Evolutionary conservation across 2,888 invertebrate genomes (phyloP), one percentile per base, ranked within the genome.

Genomic region (Mactromeris polynyma): DNA sequence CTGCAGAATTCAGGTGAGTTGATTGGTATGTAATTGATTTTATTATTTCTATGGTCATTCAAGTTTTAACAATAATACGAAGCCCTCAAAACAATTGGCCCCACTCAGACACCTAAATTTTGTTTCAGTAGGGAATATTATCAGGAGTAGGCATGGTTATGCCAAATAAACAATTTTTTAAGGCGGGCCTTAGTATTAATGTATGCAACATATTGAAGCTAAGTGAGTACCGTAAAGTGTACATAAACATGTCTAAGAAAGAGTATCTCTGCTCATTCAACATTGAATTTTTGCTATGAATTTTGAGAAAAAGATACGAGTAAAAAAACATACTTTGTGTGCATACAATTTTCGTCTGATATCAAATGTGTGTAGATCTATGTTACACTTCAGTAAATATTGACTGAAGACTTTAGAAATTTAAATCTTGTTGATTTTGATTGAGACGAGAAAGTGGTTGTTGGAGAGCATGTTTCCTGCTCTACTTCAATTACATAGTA

Each of bases 371-470:
- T 33, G 17, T 36, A 73, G 36, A 33, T 73, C 73, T 36, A 36
- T 17, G 73, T 36, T 36, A 73, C 73, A 73, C 14, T 73, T 73
- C 36, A 73, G 73, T 33, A 11, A 73, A 73, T 73, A 73, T 73
- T 73, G 73, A 73, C 36, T 19, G 11, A 73, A 36, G 26, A 33
- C 73, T 73, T 73, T 11, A 73, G 73, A 33, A 73, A 33, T 73
- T 73, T 33, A 73, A 73, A 33, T 73, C 73, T 73, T 73, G 73
- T 73, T 73, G 73, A 36, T 36, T 73, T 73, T 73, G 33, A 73
- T 36, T 73, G 33, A 73, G 36, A 11, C 36, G 33, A 19, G 36
- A 33, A 73, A 73, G 33, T 73, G 73, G 3, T 31, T 73, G 36
- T 36, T 26, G 33, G 73, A 73, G 73, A 36, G 36, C 17, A 73